phyloP scores from a whole-genome alignment of 2,113 vertebrate genomes.

The Thermophis baileyi region DNA sequence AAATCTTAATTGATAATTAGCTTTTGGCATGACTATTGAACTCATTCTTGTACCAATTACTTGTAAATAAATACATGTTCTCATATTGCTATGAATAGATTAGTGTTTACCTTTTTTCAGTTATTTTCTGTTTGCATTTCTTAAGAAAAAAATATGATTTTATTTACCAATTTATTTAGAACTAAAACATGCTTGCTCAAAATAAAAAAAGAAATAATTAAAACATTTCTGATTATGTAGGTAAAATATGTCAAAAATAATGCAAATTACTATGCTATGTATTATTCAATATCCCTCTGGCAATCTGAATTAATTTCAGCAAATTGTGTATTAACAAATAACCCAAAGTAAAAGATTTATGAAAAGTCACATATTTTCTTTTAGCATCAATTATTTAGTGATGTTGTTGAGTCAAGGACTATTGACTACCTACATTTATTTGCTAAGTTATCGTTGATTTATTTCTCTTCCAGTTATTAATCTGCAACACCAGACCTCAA shows the following conservation, averaged over 20 bases:
- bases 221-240: background rate
- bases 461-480: constrained; percentile 23
- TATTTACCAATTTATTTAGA: background rate
- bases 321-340: constrained; percentile 7
- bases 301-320: constrained; percentile 18
- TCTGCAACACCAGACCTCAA: constrained; percentile 7
- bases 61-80: background rate
- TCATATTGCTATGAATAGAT: background rate
- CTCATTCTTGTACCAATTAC: background rate
- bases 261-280: background rate
- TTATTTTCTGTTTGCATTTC: background rate
- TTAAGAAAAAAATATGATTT: background rate
- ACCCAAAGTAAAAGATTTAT: background rate
- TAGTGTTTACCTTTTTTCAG: background rate
- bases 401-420: background rate
- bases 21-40: background rate
- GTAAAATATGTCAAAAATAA: background rate
- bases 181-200: background rate
- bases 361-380: constrained; percentile 19
- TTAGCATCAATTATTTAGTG: background rate
- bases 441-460: constrained; percentile 17
- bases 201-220: background rate
- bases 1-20: background rate
- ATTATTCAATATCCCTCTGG: background rate
- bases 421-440: constrained; percentile 29